Evolutionary conservation across 1,140 invertebrate species (phyloP), one percentile per base, ranked within the genome.

Genomic region (Orius insidiosus): DNA sequence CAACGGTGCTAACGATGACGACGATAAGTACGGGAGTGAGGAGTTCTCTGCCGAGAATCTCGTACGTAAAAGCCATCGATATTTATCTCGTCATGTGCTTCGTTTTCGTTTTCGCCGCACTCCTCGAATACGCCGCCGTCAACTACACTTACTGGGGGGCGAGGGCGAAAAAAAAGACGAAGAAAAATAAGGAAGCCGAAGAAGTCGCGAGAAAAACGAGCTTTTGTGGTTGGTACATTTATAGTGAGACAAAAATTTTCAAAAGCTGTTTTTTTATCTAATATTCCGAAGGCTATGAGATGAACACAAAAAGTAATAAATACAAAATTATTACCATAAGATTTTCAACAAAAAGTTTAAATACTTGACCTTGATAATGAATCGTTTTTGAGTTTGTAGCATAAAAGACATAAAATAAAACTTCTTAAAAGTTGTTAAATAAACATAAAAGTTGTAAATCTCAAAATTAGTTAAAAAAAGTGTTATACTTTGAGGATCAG

Each of bases 1-100:
- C 93, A 9, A 97, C 93, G 18, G 92, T 98, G 9, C 69, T 98
- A 42, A 98, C 94, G 4, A 96, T 98, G 89, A 97, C 93, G 8
- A 98, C 93, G n/a, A 97, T 98, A 54, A 95, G 89, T 56, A 96
- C 93, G 9, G 94, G 92, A 31, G 92, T 97, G 0, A 72, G 93
- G 44, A 93, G 88, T 59, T 93, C 89, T 30, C 68, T 98, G 38
- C 93, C 94, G 8, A 72, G 93, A 51, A 97, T 98, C 56, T 94
- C 88, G 36, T 98, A 95, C 62, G 90, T 97, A 3, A 98, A 98
- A 67, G 92, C 92, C 33, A 97, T 98, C 56, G 94, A 98, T 67
- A 96, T 98, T 56, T 98, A 97, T 64, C 69, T 98, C 53, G 92
- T 95, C 32, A 96, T 96, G 86, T 97, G 93, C 66, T 97, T 98